phyloP scores from a whole-genome alignment of 1,140 invertebrate genomes.

The Eupristina koningsbergeri region DNA sequence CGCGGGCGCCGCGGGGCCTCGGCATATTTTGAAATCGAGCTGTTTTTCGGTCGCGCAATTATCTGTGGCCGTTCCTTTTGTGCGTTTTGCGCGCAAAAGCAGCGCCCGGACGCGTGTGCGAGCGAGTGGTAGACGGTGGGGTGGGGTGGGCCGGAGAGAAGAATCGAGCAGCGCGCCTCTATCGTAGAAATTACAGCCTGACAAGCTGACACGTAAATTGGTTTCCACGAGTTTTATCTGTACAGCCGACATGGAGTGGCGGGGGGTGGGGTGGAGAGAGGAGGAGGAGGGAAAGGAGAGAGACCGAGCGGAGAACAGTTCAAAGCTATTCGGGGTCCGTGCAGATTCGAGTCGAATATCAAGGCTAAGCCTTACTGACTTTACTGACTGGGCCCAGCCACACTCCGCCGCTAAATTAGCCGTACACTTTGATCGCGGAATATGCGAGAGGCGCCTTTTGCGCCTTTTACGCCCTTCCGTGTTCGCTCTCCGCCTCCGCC shows the following conservation, averaged over 20 bases:
- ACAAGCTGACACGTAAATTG: slow-evolving; percentile 70
- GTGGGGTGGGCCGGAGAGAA: not conserved
- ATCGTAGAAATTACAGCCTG: slow-evolving; percentile 69
- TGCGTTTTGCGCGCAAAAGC: slow-evolving; percentile 10
- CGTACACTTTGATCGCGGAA: slow-evolving; percentile 10
- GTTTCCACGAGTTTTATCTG: slow-evolving; percentile 63
- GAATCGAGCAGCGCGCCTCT: slow-evolving; percentile 54
- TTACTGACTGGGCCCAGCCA: not conserved
- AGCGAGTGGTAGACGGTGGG: not conserved
- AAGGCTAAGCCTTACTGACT: not conserved
- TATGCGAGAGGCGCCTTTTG: not conserved
- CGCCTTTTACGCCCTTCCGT: too few species aligned
- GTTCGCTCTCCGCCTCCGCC: too few species aligned
- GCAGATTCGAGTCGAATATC: not conserved
- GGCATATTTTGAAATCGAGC: slow-evolving; percentile 68
- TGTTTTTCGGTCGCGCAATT: slow-evolving; percentile 67
- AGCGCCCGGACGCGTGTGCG: too few species aligned
- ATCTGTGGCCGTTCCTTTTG: slow-evolving; percentile 51
- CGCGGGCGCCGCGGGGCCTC: slow-evolving; percentile 28
- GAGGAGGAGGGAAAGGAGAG: slow-evolving; percentile 35
- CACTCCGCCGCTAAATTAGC: not conserved
- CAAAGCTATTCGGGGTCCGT: not conserved
- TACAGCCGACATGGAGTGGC: slow-evolving; percentile 53
- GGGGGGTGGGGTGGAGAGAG: slow-evolving; percentile 32
- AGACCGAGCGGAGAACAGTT: slow-evolving; percentile 30